Conservation (phyloP, 2,113 vertebrate genomes). For the Pungitius pungitius region DNA sequence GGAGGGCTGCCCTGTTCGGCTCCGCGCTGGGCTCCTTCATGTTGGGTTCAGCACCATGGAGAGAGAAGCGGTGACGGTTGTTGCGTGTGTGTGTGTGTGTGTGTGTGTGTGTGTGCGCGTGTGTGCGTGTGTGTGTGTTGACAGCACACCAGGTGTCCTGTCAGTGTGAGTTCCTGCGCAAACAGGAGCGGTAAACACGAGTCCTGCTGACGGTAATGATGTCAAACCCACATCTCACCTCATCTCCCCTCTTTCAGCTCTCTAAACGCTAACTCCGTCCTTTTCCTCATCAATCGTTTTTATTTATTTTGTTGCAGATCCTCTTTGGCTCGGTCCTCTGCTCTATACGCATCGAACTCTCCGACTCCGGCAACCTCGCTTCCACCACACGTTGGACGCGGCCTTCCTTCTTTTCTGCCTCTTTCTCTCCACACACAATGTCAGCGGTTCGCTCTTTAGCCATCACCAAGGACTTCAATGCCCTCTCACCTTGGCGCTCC, state of each 20-base stretch:
- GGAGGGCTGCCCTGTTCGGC: slow-evolving; percentile 42
- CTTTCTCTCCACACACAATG: slow-evolving; percentile 20
- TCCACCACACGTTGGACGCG: slow-evolving; percentile 28
- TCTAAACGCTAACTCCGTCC: slow-evolving; percentile 32
- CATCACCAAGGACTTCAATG: slow-evolving; percentile 31
- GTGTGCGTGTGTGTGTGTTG: slow-evolving; percentile 49
- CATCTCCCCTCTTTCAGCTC: slow-evolving; percentile 52
- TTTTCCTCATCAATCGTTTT: slow-evolving; percentile 23
- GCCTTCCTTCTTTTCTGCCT: slow-evolving; percentile 17
- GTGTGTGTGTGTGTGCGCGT: slow-evolving; percentile 22
- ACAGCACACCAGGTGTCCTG: slow-evolving; percentile 80
- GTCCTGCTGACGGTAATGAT: slow-evolving; percentile 63
- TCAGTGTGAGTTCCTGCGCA: slow-evolving; percentile 68
- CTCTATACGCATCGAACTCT: slow-evolving; percentile 18
- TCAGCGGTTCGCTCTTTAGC: slow-evolving; percentile 31
- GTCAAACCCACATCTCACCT: slow-evolving; percentile 68
- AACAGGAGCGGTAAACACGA: slow-evolving; percentile 75
- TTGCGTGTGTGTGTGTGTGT: slow-evolving; percentile 9
- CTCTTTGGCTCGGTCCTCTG: slow-evolving; percentile 10
- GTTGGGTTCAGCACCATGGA: slow-evolving; percentile 77
- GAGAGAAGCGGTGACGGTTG: slow-evolving; percentile 49
- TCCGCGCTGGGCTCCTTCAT: slow-evolving; percentile 31
- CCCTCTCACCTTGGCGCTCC: slow-evolving; percentile 41
- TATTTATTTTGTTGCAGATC: not conserved
- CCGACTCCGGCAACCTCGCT: slow-evolving; percentile 20